Evolutionary conservation across 2,113 vertebrate species (phyloP), one percentile per base, ranked within the genome.

Genomic region (Polypterus senegalus): DNA sequence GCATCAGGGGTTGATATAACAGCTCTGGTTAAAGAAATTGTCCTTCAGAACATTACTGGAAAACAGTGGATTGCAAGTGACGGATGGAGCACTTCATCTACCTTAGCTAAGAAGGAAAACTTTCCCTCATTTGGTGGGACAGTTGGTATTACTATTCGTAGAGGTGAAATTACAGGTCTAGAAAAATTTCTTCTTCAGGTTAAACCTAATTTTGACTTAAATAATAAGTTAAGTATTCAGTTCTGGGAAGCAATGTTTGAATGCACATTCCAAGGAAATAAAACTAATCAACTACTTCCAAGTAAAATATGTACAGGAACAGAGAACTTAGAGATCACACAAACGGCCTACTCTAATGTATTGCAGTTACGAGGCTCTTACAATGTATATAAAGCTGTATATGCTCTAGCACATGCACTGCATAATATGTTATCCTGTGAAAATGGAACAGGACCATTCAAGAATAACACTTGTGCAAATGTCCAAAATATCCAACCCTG

Each of bases 21-120:
- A 27, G 11, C 61, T 10, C 44, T 62, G 44, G 61, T 55, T 4
- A 45, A 48, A 51, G 81, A 84, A 63, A 70, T 77, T 61, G n/a
- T n/a, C 49, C 58, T 9, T 43, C 64, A 60, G 45, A 65, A 65
- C 52, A 52, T 65, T 9, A 65, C 51, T 4, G 64, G 49, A 9
- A 56, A 49, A 9, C 58, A 60, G 27, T 65, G 64, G 64, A 61
- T 65, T 43, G 64, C 57, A 43, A 65, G 64, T 43, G 61, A 62
- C 54, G 61, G 11, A 9, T 62, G 61, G 61, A 46, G 9, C 47
- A 54, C 61, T 9, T 52, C 61, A n/a, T 44, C 51, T 49, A 43
- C 46, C 8, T 10, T 62, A 47, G 11, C 51, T 11, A 54, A 11
- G 3, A 44, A 45, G 43, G 51, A 54, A 62, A 11, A n/a, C 10